Evolutionary conservation across 2,113 vertebrate genomes (phyloP).

Genomic region (Mobula birostris): DNA sequence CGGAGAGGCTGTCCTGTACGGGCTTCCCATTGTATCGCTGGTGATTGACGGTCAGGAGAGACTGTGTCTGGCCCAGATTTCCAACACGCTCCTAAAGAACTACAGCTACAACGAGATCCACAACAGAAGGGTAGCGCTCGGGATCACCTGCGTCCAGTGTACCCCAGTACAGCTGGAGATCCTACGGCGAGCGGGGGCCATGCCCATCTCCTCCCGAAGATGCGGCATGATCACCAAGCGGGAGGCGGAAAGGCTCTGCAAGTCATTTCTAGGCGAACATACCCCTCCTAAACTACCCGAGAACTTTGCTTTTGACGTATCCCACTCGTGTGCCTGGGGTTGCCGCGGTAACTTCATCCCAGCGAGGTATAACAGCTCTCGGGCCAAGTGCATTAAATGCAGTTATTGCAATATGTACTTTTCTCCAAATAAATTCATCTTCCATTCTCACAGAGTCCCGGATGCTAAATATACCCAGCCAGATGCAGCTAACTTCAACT

Average conservation of each 20-base stretch:
- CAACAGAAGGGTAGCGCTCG: slow-evolving; percentile 79
- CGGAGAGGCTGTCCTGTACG: slow-evolving; percentile 86
- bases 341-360: slow-evolving; percentile 81
- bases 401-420: slow-evolving; percentile 84
- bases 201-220: slow-evolving; percentile 83
- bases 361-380: slow-evolving; percentile 81
- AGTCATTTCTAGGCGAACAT: slow-evolving; percentile 82
- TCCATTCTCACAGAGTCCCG: slow-evolving; percentile 80
- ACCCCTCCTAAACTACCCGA: slow-evolving; percentile 77
- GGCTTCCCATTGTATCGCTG: slow-evolving; percentile 84
- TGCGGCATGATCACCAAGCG: slow-evolving; percentile 89
- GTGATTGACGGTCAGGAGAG: slow-evolving; percentile 88
- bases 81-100: slow-evolving; percentile 81
- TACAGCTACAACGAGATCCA: slow-evolving; percentile 93
- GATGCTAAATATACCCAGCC: slow-evolving; percentile 85
- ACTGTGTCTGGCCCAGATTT: slow-evolving; percentile 85
- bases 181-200: slow-evolving; percentile 77
- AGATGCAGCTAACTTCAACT: slow-evolving; percentile 85
- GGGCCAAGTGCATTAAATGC: slow-evolving; percentile 88
- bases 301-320: slow-evolving; percentile 83
- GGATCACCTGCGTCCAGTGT: slow-evolving; percentile 87
- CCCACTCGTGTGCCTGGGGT: slow-evolving; percentile 86
- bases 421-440: slow-evolving; percentile 87
- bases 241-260: slow-evolving; percentile 82
- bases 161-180: slow-evolving; percentile 86